A percentile compares a stretch with the other conserved stretches of the same genome.
phyloP scores from a whole-genome alignment of 2,113 vertebrate species.

The Crotalus viridis region DNA sequence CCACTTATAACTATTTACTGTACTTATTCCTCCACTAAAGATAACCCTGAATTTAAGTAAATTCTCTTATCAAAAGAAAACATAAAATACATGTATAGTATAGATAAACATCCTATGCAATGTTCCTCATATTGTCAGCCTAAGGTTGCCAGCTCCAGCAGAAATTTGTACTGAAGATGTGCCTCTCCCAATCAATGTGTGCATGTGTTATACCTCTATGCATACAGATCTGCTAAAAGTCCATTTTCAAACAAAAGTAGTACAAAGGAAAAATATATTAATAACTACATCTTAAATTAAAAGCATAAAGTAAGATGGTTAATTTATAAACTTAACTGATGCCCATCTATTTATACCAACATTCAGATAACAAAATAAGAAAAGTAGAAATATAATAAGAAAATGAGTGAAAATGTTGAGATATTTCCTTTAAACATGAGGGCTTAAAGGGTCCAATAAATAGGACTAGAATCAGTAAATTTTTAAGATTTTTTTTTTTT shows the following conservation, averaged over 20 bases:
- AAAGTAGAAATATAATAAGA: no score
- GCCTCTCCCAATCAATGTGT: neutral
- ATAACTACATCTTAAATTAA: neutral
- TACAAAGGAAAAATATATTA: neutral
- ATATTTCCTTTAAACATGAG: no score
- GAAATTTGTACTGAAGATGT: neutral
- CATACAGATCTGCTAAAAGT: neutral
- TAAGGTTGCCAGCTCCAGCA: neutral
- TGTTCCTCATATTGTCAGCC: neutral
- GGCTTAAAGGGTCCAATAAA: no score
- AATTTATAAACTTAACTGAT: neutral
- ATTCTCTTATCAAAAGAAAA: neutral
- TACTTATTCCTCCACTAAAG: neutral
- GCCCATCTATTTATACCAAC: neutral
- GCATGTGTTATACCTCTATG: neutral
- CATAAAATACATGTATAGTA: neutral
- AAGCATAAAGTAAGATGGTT: neutral
- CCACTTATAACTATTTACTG: neutral
- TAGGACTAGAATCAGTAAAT: no score
- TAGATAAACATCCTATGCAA: neutral
- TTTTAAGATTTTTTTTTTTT: no score
- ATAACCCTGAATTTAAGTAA: neutral
- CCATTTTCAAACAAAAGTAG: neutral
- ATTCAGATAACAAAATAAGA: no score
- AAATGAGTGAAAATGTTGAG: no score